Conservation (phyloP, 2,797 vertebrate species). For the Megaceryle alcyon region DNA sequence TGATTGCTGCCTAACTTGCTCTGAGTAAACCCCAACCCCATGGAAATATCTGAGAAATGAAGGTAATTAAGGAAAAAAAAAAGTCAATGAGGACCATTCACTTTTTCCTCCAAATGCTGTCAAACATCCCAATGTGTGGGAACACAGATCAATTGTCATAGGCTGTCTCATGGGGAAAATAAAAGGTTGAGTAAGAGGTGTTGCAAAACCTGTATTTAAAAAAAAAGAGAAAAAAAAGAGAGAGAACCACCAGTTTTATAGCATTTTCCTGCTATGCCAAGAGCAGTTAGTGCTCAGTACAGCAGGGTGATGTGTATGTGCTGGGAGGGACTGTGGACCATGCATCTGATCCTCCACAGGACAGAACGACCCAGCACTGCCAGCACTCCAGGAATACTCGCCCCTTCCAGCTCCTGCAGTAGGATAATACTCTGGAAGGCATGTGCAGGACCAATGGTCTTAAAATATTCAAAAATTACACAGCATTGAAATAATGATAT, state of each 20-base stretch:
- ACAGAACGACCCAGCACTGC: neutral
- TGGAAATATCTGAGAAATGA: neutral
- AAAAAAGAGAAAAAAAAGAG: no score
- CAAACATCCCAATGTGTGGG: neutral
- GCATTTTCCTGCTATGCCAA: neutral
- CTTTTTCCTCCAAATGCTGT: neutral
- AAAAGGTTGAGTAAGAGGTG: neutral
- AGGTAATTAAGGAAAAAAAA: neutral
- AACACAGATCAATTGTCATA: neutral
- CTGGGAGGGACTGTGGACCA: neutral
- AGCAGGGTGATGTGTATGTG: no score
- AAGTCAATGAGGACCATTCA: neutral
- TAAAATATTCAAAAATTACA: neutral
- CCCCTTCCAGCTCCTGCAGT: neutral
- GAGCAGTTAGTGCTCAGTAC: fast-evolving
- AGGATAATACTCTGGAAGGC: neutral
- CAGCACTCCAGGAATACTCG: no score
- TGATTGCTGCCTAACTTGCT: neutral
- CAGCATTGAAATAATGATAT: neutral
- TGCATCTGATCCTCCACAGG: fast-evolving
- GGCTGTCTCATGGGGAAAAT: neutral
- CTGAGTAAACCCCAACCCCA: neutral
- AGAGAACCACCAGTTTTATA: neutral
- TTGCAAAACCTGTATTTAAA: neutral
- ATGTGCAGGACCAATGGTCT: neutral